phyloP scores from a whole-genome alignment of 1,140 invertebrate species.

The Berghia stephanieae region DNA sequence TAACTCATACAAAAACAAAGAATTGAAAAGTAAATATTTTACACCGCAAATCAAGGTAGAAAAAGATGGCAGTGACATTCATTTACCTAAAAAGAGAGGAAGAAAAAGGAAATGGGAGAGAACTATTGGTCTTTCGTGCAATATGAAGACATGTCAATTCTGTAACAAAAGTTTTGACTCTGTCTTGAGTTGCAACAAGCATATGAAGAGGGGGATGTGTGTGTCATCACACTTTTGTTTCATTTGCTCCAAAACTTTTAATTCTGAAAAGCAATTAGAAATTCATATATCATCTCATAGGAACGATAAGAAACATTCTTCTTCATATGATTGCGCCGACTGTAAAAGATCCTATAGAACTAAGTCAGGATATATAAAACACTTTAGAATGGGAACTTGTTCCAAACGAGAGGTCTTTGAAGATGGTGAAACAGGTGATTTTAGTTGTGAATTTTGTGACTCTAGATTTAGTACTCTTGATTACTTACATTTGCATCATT shows the following conservation, averaged over 20 bases:
- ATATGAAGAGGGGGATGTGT: constrained; percentile 30
- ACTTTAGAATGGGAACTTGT: constrained; percentile 38
- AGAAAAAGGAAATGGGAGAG: constrained; percentile 26
- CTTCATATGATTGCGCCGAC: constrained; percentile 30
- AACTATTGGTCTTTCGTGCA: constrained; percentile 16
- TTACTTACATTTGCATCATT: constrained; percentile 31
- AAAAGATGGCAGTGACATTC: not conserved
- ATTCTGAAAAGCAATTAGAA: constrained; percentile 27
- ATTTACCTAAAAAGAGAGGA: constrained; percentile 14
- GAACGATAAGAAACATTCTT: constrained; percentile 10
- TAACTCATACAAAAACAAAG: too few relatives aligned
- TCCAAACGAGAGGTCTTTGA: constrained; percentile 35
- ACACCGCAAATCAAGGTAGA: not conserved
- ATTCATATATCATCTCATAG: constrained; percentile 28
- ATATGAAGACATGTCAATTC: constrained; percentile 4
- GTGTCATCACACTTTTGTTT: constrained; percentile 25
- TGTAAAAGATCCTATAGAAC: constrained; percentile 36
- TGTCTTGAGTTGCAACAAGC: constrained; percentile 20
- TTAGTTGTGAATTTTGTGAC: constrained; percentile 29
- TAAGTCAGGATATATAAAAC: constrained; percentile 34
- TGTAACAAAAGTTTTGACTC: constrained; percentile 30
- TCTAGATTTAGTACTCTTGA: constrained; percentile 29
- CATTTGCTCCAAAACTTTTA: constrained; percentile 30
- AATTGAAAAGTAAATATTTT: not conserved
- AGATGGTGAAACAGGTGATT: constrained; percentile 29